Percentiles rank a stretch among this genome's conserved stretches.
These are phyloP conservation scores for Eufriesea mexicana DNA, from an alignment of 1,140 invertebrate species.

Conservation along the genomic window DNA sequence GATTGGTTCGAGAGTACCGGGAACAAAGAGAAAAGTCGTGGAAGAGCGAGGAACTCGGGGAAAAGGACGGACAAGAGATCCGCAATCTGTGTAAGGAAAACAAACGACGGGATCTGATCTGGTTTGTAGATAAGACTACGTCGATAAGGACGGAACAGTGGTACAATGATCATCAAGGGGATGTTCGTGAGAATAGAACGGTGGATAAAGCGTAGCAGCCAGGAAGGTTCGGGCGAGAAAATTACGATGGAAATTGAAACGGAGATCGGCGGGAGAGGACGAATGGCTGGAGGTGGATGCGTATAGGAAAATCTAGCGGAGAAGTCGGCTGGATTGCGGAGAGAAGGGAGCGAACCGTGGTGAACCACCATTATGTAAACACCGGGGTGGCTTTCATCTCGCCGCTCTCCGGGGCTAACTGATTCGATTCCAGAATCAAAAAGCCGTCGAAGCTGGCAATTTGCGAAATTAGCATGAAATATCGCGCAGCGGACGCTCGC, in stretches of 20 bases:
- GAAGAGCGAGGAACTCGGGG: neutral
- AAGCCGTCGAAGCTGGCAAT: constrained; percentile 49
- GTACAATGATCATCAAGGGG: neutral
- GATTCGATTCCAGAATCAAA: constrained; percentile 33
- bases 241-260: neutral
- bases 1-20: neutral
- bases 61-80: neutral
- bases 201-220: too few relatives aligned
- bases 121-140: neutral
- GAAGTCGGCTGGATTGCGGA: neutral
- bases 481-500: constrained; percentile 5
- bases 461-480: constrained; percentile 63
- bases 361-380: constrained; percentile 75
- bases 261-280: neutral
- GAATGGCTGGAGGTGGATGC: neutral
- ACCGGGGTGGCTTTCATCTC: constrained; percentile 72
- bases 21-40: neutral
- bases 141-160: neutral
- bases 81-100: neutral
- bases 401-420: constrained; percentile 48
- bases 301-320: constrained; percentile 21
- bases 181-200: neutral
- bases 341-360: constrained; percentile 40
- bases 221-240: neutral
- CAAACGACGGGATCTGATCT: neutral